Conservation (phyloP, 2,113 vertebrate species). For the Heptranchias perlo region DNA sequence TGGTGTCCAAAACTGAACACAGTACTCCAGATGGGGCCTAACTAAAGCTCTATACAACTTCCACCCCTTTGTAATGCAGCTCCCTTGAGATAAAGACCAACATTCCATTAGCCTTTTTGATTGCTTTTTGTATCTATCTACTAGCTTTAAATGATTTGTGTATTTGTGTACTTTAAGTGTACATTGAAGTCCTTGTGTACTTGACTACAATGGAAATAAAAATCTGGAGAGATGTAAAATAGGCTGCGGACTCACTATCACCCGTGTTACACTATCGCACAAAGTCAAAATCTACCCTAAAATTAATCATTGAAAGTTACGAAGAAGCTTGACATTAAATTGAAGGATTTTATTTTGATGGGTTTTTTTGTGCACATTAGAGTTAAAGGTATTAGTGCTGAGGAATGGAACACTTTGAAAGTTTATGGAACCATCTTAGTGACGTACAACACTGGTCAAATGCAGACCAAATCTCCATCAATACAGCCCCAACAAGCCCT, state of each 20-base stretch:
- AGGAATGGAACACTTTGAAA: background rate
- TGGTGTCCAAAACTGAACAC: too few species aligned
- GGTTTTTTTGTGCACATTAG: background rate
- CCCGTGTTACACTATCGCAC: background rate
- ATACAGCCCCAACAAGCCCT: background rate
- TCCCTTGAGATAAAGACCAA: background rate
- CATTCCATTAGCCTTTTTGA: background rate
- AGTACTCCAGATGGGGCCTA: background rate
- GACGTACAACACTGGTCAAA: background rate
- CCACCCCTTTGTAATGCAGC: background rate
- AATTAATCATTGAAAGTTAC: background rate
- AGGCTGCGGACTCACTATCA: background rate
- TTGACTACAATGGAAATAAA: background rate
- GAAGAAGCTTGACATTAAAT: background rate
- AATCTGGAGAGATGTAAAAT: background rate
- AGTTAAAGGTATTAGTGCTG: background rate
- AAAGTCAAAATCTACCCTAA: background rate
- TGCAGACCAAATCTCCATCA: background rate
- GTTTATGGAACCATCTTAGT: background rate
- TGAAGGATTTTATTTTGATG: background rate
- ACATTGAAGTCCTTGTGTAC: background rate
- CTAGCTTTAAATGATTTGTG: background rate
- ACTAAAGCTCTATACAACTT: too few species aligned
- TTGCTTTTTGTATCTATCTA: background rate
- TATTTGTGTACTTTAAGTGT: too few species aligned